Evolutionary conservation across 1,140 invertebrate species (phyloP), one percentile per base, ranked within the genome.

Genomic region (Leptinotarsa undecemlineata): DNA sequence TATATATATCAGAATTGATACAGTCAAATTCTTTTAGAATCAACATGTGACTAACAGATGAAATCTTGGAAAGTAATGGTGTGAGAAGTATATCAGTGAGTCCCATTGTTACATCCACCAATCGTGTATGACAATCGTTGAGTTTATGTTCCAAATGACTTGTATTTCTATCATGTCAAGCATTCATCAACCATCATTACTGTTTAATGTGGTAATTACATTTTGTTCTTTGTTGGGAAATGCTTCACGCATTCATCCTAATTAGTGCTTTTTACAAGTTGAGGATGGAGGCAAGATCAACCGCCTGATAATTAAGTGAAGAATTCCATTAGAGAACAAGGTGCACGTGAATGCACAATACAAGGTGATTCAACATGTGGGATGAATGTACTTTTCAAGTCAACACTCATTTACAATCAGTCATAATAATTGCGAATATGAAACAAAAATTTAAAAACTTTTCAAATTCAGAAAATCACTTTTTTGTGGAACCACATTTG

Each of bases 181-280:
- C 14, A 70, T 51, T 23, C 68, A 70, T 57, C 48, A 70, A 21
- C n/a, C 20, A 57, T 70, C 47, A 70, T 48, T 48, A 57, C 21
- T 21, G 47, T 70, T 21, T 70, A 70, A 70, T 70, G 68, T 70
- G 68, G 48, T 70, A 70, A 70, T 70, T 70, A 70, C 51, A 70
- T 70, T 70, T 48, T 70, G 68, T 70, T 70, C 68, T 70, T 70
- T 70, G 68, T 70, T 70, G 20, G 47, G 47, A 70, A 48, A 70
- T 60, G 48, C 48, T 70, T 70, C 68, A 70, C 68, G 48, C 47
- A 70, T 48, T 23, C 68, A 42, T 57, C 47, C 68, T 70, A 70
- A 70, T 70, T 70, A 70, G 47, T 70, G 68, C 68, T 70, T 70
- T 70, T 70, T 70, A 70, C 68, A 60, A 60, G n/a, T 57, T 13